Conservation (phyloP, 1,140 invertebrate species). For the Helicoverpa zea region DNA sequence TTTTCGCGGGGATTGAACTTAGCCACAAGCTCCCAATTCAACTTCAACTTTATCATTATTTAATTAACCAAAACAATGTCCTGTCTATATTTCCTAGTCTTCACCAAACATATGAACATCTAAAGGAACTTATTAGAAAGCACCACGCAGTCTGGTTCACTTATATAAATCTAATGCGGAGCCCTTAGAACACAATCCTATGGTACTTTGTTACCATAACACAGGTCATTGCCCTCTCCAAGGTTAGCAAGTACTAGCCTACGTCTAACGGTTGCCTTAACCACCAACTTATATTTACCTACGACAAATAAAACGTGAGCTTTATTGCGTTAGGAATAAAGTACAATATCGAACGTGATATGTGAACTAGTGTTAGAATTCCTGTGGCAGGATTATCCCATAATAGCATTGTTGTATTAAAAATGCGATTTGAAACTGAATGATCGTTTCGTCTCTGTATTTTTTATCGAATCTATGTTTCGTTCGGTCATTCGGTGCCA, state of each 20-base stretch:
- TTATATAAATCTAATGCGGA: not conserved
- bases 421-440: constrained; percentile 17
- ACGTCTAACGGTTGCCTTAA: constrained; percentile 53
- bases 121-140: too few species aligned
- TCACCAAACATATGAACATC: too few species aligned
- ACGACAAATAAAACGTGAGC: not conserved
- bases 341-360: not conserved
- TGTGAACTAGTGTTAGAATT: too few species aligned
- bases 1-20: too few species aligned
- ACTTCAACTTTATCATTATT: too few species aligned
- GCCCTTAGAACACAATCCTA: constrained; percentile 1
- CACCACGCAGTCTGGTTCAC: not conserved
- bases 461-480: constrained; percentile 6
- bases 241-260: constrained; percentile 61
- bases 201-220: not conserved
- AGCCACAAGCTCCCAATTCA: too few species aligned
- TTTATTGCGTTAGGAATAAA: not conserved
- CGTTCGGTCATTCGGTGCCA: not conserved
- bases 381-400: not conserved
- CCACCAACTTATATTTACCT: constrained; percentile 3
- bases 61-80: too few species aligned
- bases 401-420: constrained; percentile 12
- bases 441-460: not conserved
- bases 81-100: too few species aligned
- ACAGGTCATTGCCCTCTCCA: constrained; percentile 66